A percentile compares a stretch with the other conserved stretches of the same genome.
Evolutionary conservation across 2,888 invertebrate species (phyloP).

Genomic region (Noctua janthina): DNA sequence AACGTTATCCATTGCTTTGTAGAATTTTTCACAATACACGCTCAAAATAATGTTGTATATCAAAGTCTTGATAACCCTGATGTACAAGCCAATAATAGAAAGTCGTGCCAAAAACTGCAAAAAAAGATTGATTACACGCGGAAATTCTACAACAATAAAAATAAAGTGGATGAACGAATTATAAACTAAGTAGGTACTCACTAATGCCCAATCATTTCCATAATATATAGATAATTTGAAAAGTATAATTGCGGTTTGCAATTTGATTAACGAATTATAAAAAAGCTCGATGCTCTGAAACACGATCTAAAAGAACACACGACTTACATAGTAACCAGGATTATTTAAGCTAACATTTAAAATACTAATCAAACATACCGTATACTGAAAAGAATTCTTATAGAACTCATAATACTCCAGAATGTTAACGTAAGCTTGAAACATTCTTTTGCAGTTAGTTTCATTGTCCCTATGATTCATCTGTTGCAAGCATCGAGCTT

Average conservation of each 20-base stretch:
- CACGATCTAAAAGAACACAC: not conserved
- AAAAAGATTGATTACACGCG: not conserved
- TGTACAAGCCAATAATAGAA: not conserved
- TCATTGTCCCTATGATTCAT: not conserved
- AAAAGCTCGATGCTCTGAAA: not conserved
- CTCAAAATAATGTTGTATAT: not conserved
- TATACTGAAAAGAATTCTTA: slow-evolving; percentile 3
- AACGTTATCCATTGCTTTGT: not conserved
- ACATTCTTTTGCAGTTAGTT: slow-evolving; percentile 10
- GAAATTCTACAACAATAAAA: not conserved
- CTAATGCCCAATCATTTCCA: not conserved
- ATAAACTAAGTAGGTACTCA: not conserved
- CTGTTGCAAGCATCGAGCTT: not conserved
- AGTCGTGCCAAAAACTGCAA: not conserved
- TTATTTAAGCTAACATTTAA: not conserved
- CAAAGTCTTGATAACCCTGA: not conserved
- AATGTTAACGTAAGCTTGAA: slow-evolving; percentile 20
- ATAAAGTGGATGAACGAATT: not conserved
- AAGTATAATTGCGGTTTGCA: not conserved
- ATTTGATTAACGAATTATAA: not conserved
- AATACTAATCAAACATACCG: not conserved
- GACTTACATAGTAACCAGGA: not conserved
- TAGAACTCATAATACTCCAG: slow-evolving; percentile 12
- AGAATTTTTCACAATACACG: slow-evolving; percentile 17
- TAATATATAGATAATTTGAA: not conserved